phyloP scores from a whole-genome alignment of 2,888 invertebrate genomes.

The Anticlea derivata region DNA sequence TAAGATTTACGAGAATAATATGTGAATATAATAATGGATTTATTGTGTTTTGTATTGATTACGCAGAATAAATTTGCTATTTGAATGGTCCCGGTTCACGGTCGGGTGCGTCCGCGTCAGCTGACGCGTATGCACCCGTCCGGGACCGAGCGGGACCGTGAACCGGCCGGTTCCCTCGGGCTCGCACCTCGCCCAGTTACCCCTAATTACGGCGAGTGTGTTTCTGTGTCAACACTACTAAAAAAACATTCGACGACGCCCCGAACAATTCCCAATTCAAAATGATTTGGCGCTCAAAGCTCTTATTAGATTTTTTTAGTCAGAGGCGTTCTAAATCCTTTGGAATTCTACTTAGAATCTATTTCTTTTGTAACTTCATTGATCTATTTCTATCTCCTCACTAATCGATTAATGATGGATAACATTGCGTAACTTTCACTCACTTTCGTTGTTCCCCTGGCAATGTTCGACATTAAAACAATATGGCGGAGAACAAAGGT shows the following conservation, averaged over 20 bases:
- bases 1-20: conserved; percentile 27
- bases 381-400: conserved; percentile 18
- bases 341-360: conserved; percentile 19
- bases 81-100: conserved; percentile 53
- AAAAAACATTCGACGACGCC: conserved; percentile 38
- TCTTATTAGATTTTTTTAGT: conserved; percentile 13
- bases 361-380: neutral
- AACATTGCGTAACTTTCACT: conserved; percentile 58
- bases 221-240: conserved; percentile 68
- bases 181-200: conserved; percentile 51
- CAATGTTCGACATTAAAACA: conserved; percentile 62
- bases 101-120: conserved; percentile 54
- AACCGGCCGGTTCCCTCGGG: conserved; percentile 55
- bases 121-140: too few species aligned
- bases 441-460: conserved; percentile 58
- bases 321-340: conserved; percentile 3
- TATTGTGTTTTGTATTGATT: conserved; percentile 37
- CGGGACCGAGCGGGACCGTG: too few species aligned
- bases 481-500: conserved; percentile 76
- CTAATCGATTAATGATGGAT: conserved; percentile 47
- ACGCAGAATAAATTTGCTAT: conserved; percentile 53
- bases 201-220: conserved; percentile 66
- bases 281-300: conserved; percentile 2
- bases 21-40: conserved; percentile 25
- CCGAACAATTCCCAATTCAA: conserved; percentile 7